Conservation (phyloP, 1,140 invertebrate genomes). For the Oncopeltus fasciatus region DNA sequence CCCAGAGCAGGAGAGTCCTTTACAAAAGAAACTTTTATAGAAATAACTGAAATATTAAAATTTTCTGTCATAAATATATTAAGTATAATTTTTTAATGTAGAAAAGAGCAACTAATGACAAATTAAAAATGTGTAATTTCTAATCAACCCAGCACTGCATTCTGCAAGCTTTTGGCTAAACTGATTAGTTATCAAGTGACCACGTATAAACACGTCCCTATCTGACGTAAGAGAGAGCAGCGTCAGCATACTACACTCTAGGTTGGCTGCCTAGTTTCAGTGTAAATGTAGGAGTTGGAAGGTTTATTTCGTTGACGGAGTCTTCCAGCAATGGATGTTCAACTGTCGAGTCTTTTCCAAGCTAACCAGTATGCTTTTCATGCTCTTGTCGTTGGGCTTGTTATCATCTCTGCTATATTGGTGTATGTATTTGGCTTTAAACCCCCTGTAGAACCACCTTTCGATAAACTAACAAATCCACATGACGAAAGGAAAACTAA, state of each 20-base stretch:
- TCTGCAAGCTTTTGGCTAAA: neutral
- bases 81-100: no score
- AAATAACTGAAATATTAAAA: no score
- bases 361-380: conserved; percentile 41
- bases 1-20: no score
- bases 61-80: no score
- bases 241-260: neutral
- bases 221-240: conserved; percentile 5
- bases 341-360: conserved; percentile 38
- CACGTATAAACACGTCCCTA: conserved; percentile 6
- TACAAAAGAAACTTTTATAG: no score
- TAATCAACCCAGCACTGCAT: no score
- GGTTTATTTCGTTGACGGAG: neutral
- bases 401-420: conserved; percentile 36
- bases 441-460: conserved; percentile 53
- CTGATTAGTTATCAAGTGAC: neutral
- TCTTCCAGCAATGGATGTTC: neutral
- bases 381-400: conserved; percentile 40
- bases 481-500: conserved; percentile 43
- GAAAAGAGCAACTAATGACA: no score
- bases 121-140: no score
- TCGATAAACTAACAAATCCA: conserved; percentile 44
- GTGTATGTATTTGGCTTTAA: conserved; percentile 59
- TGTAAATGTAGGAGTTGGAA: neutral
- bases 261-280: neutral